These are phyloP conservation scores for Myodes glareolus DNA, from an alignment of 2,113 vertebrate species.

Conservation along the genomic window DNA sequence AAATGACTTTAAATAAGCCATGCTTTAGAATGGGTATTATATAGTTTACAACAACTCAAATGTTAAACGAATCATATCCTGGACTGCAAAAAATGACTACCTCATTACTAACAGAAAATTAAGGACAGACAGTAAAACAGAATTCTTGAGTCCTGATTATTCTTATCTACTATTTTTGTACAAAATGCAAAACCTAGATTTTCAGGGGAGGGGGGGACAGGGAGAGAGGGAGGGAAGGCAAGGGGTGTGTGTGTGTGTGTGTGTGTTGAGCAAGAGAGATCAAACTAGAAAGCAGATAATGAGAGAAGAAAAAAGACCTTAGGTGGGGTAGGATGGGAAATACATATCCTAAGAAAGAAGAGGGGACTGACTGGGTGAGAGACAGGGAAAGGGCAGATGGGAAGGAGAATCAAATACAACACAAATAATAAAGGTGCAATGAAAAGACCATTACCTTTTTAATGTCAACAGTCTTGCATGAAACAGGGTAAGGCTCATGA, in stretches of 20 bases:
- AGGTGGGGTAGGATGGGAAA: background rate
- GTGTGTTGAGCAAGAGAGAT: too few relatives aligned
- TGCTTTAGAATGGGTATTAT: background rate
- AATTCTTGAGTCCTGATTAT: conserved; percentile 4
- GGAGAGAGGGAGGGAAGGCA: background rate
- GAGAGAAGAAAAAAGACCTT: background rate
- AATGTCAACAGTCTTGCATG: background rate
- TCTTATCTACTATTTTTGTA: too few relatives aligned
- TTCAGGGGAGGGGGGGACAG: background rate
- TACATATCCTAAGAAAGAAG: background rate
- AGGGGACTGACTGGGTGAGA: background rate
- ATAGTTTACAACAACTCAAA: conserved; percentile 26
- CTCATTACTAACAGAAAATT: conserved; percentile 26
- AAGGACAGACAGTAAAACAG: conserved; percentile 23
- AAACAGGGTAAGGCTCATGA: background rate
- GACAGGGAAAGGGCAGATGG: background rate
- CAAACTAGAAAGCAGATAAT: background rate
- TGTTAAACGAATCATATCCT: background rate
- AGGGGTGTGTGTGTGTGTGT: too few relatives aligned
- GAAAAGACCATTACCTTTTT: background rate
- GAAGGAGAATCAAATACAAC: background rate
- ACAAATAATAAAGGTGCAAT: background rate
- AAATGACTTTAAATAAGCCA: conserved; percentile 18
- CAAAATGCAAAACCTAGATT: background rate
- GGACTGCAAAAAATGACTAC: background rate